These are phyloP conservation scores for Trachelus tabidus DNA, from an alignment of 2,888 invertebrate genomes.

Conservation along the genomic window DNA sequence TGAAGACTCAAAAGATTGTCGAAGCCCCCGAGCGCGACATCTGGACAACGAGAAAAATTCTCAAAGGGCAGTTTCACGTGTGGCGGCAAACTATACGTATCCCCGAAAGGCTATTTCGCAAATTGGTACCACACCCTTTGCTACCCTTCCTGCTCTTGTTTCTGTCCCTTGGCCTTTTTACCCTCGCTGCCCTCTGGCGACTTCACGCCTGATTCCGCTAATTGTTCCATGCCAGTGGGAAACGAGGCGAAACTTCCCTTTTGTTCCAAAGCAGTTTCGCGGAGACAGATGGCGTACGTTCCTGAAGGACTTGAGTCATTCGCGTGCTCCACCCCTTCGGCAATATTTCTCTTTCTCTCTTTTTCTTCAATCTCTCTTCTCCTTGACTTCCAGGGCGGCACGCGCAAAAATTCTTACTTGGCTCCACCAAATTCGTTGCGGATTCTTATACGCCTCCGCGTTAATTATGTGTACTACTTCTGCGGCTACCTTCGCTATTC, in stretches of 20 bases:
- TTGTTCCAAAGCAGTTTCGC: conserved; percentile 14
- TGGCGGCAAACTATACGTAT: not conserved
- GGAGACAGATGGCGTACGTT: conserved; percentile 39
- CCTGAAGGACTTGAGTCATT: conserved; percentile 20
- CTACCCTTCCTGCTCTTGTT: conserved; percentile 35
- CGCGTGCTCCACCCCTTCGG: conserved; percentile 36
- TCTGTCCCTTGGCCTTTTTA: not conserved
- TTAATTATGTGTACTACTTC: not conserved
- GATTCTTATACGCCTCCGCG: not conserved
- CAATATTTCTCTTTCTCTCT: conserved; percentile 12
- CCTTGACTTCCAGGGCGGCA: not conserved
- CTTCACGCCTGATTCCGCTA: conserved; percentile 51
- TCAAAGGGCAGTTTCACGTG: not conserved
- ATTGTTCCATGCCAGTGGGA: conserved; percentile 35
- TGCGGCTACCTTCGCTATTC: not conserved
- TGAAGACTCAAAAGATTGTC: not conserved
- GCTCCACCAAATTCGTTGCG: conserved; percentile 32
- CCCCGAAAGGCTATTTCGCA: conserved; percentile 43
- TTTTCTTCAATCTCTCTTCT: not conserved
- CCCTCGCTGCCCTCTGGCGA: conserved; percentile 29
- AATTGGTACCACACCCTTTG: conserved; percentile 54
- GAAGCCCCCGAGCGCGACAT: conserved; percentile 29
- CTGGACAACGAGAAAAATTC: conserved; percentile 36
- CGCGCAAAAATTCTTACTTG: conserved; percentile 19
- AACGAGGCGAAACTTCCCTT: not conserved